Base-by-base conservation (phyloP, 2,797 vertebrate genomes). In the Lepidocolaptes lacrymiger region DNA sequence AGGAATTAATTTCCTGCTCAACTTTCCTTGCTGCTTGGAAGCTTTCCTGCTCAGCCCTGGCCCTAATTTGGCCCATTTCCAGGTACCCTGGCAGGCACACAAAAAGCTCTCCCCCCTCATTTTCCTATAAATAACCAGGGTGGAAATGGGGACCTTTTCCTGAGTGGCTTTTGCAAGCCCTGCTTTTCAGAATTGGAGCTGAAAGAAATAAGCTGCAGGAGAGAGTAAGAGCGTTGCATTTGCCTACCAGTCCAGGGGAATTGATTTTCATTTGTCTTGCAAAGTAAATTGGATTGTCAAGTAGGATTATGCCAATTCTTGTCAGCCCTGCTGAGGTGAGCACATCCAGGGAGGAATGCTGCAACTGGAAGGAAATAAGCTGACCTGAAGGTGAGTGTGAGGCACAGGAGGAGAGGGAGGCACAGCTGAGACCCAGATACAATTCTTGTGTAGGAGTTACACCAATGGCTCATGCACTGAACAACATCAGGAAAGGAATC, bases 1-100 rank as follows among this genome's bases (percentile, higher is more conserved):
- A 72, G 76, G 73, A 89, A 93, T 91, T 78, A 46, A 91, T 97
- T 94, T 95, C 91, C 93, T 92, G 91, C 79, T 93, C 67, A 93
- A 89, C 52, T 93, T 91, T 62, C 32, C 56, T 59, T 55, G 55
- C 80, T 87, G 78, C 48, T 83, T 85, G 87, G 84, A 91, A 83
- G 48, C 10, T 92, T 88, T 92, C 54, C 85, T 77, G 0, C 66
- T 78, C 64, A 64, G 85, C 88, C 77, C 51, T 37, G 79, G 44
- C 73, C 74, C 55, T 91, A 58, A 71, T 84, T 86, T 92, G 84
- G 51, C 75, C 15, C 17, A 1, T 66, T 91, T 84, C 92, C 88
- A 94, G 74, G 71, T 86, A 67, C 62, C 69, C 78, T 89, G 90
- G 83, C 76, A 90, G 75, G 49, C 72, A 17, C 36, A 78, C 28